Evolutionary conservation across 2,888 invertebrate genomes (phyloP).

Genomic region (Eupithecia dodoneata): DNA sequence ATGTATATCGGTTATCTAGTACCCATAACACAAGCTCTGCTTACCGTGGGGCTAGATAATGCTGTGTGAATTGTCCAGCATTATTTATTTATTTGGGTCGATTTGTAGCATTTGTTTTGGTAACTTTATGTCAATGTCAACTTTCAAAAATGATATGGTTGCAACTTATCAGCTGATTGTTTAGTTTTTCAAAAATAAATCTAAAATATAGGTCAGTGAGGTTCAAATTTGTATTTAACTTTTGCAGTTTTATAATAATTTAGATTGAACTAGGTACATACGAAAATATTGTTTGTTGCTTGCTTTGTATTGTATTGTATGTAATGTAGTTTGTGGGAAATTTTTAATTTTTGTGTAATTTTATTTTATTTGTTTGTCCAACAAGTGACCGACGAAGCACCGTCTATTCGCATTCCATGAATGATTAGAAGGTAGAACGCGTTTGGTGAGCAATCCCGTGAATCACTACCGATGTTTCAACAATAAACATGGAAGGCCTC

Average conservation of each 20-base stretch:
- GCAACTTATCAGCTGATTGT: background rate
- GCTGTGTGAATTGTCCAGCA: too few relatives aligned
- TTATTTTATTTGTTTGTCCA: background rate
- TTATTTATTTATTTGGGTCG: too few relatives aligned
- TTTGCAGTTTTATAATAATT: background rate
- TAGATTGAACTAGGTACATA: background rate
- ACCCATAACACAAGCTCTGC: too few relatives aligned
- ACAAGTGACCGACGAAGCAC: background rate
- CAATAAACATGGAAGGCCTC: slow-evolving; percentile 80
- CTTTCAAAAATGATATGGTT: background rate
- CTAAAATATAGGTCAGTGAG: background rate
- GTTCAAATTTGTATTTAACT: background rate
- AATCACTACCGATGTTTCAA: slow-evolving; percentile 12
- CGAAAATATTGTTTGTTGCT: background rate
- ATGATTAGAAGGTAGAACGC: background rate
- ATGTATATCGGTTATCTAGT: too few relatives aligned
- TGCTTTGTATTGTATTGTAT: background rate
- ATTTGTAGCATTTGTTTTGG: background rate
- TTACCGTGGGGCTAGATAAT: too few relatives aligned
- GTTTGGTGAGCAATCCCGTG: background rate
- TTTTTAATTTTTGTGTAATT: background rate
- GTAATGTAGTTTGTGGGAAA: background rate
- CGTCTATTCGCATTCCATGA: background rate
- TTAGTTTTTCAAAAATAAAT: background rate
- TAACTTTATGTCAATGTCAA: background rate